Evolutionary conservation across 2,888 invertebrate species (phyloP).

Genomic region (Hydropsyche betteni): DNA sequence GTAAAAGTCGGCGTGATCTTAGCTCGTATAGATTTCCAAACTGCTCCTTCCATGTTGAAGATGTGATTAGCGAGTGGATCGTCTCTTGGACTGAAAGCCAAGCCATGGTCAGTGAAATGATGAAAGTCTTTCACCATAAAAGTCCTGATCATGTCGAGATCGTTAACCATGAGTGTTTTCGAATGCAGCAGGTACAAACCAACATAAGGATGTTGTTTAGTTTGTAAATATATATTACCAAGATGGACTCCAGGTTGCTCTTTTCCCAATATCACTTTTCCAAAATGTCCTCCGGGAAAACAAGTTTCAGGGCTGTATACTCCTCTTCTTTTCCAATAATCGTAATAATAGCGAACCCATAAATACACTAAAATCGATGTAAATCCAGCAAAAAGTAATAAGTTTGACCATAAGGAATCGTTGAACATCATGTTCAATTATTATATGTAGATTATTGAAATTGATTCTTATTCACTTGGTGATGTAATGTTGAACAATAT

Average conservation of each 20-base stretch:
- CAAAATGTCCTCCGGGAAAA: constrained; percentile 72
- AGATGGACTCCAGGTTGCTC: constrained; percentile 71
- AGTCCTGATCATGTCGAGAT: constrained; percentile 69
- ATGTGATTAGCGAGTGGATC: constrained; percentile 71
- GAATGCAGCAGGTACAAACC: constrained; percentile 72
- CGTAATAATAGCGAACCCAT: constrained; percentile 54
- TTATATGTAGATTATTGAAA: too few species aligned
- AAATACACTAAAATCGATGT: not conserved
- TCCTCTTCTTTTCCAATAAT: constrained; percentile 69
- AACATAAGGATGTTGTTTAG: constrained; percentile 63
- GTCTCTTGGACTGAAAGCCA: constrained; percentile 69
- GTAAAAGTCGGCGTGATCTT: constrained; percentile 48
- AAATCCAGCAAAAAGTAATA: not conserved
- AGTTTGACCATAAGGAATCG: not conserved
- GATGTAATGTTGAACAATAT: too few species aligned
- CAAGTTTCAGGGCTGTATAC: constrained; percentile 66
- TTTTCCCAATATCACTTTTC: constrained; percentile 64
- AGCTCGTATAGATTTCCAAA: constrained; percentile 41
- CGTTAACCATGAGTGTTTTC: constrained; percentile 69
- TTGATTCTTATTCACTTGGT: too few species aligned
- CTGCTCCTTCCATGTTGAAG: constrained; percentile 65
- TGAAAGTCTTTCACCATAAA: constrained; percentile 71
- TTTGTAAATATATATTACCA: constrained; percentile 66
- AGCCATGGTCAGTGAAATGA: constrained; percentile 73
- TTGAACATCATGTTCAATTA: too few species aligned